Percentiles rank a stretch among this genome's conserved stretches.
Evolutionary conservation across 2,797 vertebrate genomes (phyloP).

Genomic region (Holocentrus rufus): DNA sequence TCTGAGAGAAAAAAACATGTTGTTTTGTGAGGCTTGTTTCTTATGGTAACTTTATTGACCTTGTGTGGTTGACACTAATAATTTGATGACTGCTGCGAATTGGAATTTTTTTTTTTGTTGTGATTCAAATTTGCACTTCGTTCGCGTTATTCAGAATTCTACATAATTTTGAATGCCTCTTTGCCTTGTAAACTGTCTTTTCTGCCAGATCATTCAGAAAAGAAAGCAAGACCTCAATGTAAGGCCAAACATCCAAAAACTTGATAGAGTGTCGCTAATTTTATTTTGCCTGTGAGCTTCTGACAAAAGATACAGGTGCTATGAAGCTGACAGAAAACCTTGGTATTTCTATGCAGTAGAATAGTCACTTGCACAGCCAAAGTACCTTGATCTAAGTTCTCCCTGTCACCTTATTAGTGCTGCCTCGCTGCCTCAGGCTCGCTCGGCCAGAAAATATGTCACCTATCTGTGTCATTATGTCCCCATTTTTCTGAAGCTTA

Average conservation of each 20-base stretch:
- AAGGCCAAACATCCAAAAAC: neutral
- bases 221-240: neutral
- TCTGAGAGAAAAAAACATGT: no score
- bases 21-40: no score
- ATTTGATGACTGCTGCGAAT: no score
- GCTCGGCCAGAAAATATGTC: slow-evolving; percentile 67
- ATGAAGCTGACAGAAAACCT: slow-evolving; percentile 15
- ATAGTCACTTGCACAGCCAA: neutral
- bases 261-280: neutral
- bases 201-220: neutral
- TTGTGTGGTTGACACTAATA: no score
- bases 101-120: no score
- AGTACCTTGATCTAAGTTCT: slow-evolving; percentile 32
- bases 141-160: no score
- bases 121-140: no score
- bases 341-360: slow-evolving; percentile 11
- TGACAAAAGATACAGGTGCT: neutral
- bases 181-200: slow-evolving; percentile 4
- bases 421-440: slow-evolving; percentile 47
- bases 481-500: slow-evolving; percentile 43
- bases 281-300: neutral
- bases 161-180: neutral
- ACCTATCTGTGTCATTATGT: slow-evolving; percentile 68
- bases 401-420: slow-evolving; percentile 65
- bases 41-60: no score